Evolutionary conservation across 1,140 invertebrate species (phyloP).

Genomic region (Patella vulgata): DNA sequence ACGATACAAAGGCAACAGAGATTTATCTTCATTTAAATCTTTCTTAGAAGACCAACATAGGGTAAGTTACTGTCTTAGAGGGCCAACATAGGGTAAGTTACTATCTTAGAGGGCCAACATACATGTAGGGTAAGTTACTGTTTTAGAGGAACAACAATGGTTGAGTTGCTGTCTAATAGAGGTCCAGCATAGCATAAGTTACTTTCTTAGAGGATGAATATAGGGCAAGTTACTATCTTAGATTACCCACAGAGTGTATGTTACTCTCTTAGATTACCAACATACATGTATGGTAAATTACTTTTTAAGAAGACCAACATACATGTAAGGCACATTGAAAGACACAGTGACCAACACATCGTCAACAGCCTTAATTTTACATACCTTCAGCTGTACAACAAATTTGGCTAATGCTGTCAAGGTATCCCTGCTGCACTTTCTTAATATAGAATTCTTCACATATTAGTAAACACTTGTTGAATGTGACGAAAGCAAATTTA

Average conservation of each 20-base stretch:
- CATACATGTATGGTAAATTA: conserved; percentile 63
- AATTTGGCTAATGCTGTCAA: no score
- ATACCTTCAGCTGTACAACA: no score
- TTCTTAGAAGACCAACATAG: conserved; percentile 78
- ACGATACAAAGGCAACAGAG: conserved; percentile 77
- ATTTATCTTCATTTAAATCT: conserved; percentile 76
- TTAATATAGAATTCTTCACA: no score
- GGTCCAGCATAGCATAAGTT: conserved; percentile 71
- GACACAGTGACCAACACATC: no score
- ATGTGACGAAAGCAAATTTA: no score
- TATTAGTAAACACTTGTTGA: no score
- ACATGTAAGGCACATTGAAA: no score
- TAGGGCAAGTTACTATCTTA: conserved; percentile 72
- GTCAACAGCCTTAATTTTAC: no score
- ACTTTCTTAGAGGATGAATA: conserved; percentile 80
- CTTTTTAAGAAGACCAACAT: conserved; percentile 79
- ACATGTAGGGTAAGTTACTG: conserved; percentile 67
- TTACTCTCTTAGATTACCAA: no score
- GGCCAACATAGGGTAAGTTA: conserved; percentile 71
- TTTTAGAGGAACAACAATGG: no score
- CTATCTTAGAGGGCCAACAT: conserved; percentile 79
- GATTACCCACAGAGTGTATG: conserved; percentile 73
- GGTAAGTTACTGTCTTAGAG: conserved; percentile 74
- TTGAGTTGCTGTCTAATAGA: no score
- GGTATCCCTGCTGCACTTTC: no score